Percentiles rank a stretch among this genome's conserved stretches.
Conservation (phyloP, 2,797 vertebrate genomes). For the Loriculus beryllinus region DNA sequence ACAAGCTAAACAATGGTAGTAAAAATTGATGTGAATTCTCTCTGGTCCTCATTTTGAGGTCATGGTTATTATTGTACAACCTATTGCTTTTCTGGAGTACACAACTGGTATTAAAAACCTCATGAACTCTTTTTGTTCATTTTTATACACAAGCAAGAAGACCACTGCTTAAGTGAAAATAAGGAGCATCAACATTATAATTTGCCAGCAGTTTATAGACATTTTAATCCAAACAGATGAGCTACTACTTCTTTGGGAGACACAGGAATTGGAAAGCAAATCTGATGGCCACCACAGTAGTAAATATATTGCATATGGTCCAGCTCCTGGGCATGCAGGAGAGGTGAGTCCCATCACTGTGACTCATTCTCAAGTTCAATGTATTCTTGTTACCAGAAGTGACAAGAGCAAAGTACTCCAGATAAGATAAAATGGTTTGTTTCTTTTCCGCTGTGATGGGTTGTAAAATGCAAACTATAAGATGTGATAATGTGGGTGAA, state of each 20-base stretch:
- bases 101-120: not conserved
- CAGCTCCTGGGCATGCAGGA: not conserved
- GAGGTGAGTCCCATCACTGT: not conserved
- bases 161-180: not conserved
- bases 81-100: not conserved
- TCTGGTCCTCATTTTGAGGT: not conserved
- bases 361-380: not conserved
- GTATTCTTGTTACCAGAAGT: not conserved
- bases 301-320: not conserved
- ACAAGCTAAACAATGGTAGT: constrained; percentile 72
- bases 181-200: not conserved
- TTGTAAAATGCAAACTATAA: not conserved
- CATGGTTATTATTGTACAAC: not conserved
- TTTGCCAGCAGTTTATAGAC: not conserved
- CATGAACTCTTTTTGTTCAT: not conserved
- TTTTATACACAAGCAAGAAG: not conserved
- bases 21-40: constrained; percentile 4
- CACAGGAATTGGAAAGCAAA: not conserved
- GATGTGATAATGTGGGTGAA: not conserved
- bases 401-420: not conserved
- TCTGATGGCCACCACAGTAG: not conserved
- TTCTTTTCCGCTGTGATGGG: not conserved
- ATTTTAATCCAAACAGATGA: not conserved
- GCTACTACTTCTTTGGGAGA: not conserved
- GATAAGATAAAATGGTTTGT: not conserved